Evolutionary conservation across 2,113 vertebrate species (phyloP), one percentile per base, ranked within the genome.

Genomic region (Rhabdornis inornatus): DNA sequence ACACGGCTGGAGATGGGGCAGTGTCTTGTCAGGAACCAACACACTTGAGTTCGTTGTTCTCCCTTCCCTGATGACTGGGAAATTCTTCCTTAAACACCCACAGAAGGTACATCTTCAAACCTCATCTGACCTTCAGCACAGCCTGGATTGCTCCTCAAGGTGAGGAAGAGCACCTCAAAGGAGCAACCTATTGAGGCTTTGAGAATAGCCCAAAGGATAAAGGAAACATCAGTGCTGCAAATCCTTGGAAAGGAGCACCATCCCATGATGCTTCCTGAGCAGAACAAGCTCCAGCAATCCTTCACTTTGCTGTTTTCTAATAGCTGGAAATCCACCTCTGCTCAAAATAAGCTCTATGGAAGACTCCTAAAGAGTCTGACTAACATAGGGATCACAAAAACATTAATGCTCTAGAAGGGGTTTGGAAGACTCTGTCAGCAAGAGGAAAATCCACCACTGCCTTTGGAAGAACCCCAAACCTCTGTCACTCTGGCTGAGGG

Each of bases 1-100:
- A 7, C 15, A 27, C 10, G 39, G 25, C 24, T 13, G 8, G 21
- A 56, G 22, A 35, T 5, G 5, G 45, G 50, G 5, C 10, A 22
- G 8, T 10, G 61, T 24, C 35, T 45, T 45, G 33, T 27, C 25
- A 21, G 37, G 65, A 69, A 13, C 22, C n/a, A 77, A 16, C 15
- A 50, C 27, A 11, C 19, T 35, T 10, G 25, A 35, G 25, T 11
- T 18, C 0, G 0, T 3, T 39, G 15, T 24, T 40, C 45, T 47
- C 31, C 14, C 33, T 63, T 63, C 23, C 10, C 59, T 31, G 20
- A 13, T 31, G 25, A 24, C 30, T 42, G 49, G 31, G 10, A 63
- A 53, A 9, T 14, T 61, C n/a, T 61, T 57, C 57, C 14, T 53
- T 23, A 64, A 49, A 40, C 7, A 33, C 2, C 2, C 30, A 10